Conservation (phyloP, 1,140 invertebrate genomes). For the Delia radicum region DNA sequence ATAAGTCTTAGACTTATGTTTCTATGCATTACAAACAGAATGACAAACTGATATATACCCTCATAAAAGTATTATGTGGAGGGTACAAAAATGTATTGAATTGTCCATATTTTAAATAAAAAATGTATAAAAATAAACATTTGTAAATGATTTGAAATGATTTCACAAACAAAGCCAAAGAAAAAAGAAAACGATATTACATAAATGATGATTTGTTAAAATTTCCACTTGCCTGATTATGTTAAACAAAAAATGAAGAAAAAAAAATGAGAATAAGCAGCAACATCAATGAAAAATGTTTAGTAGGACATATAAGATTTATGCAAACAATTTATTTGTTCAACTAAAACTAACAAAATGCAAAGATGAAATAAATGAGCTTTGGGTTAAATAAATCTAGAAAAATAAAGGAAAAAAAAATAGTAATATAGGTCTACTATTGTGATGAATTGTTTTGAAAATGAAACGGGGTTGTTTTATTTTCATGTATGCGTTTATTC, state of each 20-base stretch:
- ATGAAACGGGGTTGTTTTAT: background rate
- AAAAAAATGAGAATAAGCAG: background rate
- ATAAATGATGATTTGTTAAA: constrained; percentile 2
- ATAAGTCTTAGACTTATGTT: too few species aligned
- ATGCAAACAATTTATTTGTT: constrained; percentile 5
- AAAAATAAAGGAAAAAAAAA: background rate
- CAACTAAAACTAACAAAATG: background rate
- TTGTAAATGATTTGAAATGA: background rate
- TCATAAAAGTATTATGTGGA: too few species aligned
- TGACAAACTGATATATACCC: too few species aligned
- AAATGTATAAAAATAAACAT: background rate
- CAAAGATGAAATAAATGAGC: constrained; percentile 1
- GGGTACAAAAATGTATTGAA: too few species aligned
- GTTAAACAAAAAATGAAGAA: background rate
- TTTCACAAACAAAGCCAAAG: background rate
- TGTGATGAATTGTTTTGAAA: background rate
- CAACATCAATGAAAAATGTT: background rate
- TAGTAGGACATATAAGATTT: background rate
- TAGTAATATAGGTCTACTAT: background rate
- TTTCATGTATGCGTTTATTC: background rate
- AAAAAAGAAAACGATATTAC: background rate
- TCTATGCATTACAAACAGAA: too few species aligned
- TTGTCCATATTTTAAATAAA: background rate
- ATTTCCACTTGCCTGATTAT: constrained; percentile 4
- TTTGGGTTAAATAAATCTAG: constrained; percentile 1